Base-by-base conservation (phyloP, 2,888 invertebrate genomes). In the Amiota minor region DNA sequence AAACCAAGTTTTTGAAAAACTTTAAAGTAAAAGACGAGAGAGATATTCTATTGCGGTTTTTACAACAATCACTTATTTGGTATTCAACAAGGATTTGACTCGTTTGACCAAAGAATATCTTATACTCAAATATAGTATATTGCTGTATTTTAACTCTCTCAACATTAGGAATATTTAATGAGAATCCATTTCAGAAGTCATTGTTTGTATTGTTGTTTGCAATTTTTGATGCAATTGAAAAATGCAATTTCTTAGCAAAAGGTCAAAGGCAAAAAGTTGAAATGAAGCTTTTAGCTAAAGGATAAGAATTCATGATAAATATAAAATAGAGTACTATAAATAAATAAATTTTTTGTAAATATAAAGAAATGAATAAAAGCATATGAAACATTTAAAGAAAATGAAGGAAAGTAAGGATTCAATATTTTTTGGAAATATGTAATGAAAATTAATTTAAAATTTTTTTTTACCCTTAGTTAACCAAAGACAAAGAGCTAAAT, bases 161-260 rank as follows among this genome's bases (percentile, higher is more conserved):
- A 62, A 46, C 14, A 45, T 62, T 45, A 8, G 6, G 20, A 23
- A 23, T 61, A 35, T 23, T 61, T 61, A 16, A 45, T 65, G 65
- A 18, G 65, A 47, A 47, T 65, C 47, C 18, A 9, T 12, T n/a
- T 23, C 35, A 35, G 35, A 11, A 62, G 35, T 62, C 9, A 45
- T 62, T 62, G 53, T 53, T n/a, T 9, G 12, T 53, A 6, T 53
- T 53, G 45, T 18, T 62, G 35, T 45, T 45, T 46, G 46, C 14
- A 53, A 53, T 68, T 16, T 68, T 68, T 67, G 11, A 16, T 53
- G 50, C 50, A 68, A 23, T 53, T 68, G 67, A 14, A 68, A 53
- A 50, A 50, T 68, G 53, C 23, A 53, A 49, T 50, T 68, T 68
- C 20, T 50, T 50, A 14, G 45, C 10, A 18, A 59, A 20, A 20